Percentiles rank a stretch among this genome's conserved stretches.
Evolutionary conservation across 1,140 invertebrate genomes (phyloP).

Genomic region (Dryas iulia): DNA sequence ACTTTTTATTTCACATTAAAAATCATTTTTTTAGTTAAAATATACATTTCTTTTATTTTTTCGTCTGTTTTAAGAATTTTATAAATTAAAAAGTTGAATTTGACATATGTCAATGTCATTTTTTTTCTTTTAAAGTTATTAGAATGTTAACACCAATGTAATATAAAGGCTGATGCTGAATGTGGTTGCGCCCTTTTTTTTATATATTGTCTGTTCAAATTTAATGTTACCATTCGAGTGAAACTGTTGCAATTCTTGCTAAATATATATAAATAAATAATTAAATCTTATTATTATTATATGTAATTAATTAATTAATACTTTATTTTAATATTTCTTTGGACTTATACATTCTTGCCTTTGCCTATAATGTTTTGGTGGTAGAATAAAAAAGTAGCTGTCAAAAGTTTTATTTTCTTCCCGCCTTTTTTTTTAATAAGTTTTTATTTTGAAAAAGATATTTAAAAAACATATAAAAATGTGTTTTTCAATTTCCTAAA

Average conservation of each 20-base stretch:
- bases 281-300: background rate
- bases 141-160: background rate
- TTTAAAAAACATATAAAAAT: too few relatives aligned
- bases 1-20: too few relatives aligned
- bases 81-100: too few relatives aligned
- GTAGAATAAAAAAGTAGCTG: background rate
- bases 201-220: slow-evolving; percentile 18
- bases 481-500: too few relatives aligned
- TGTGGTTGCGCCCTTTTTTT: slow-evolving; percentile 12
- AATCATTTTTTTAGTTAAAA: background rate
- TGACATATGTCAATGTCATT: too few relatives aligned
- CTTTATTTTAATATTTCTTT: background rate
- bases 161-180: slow-evolving; percentile 3
- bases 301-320: background rate
- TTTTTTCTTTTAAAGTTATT: background rate
- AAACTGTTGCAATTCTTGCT: slow-evolving; percentile 14
- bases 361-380: background rate
- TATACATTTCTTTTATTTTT: background rate
- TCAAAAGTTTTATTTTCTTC: background rate
- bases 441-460: too few relatives aligned
- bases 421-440: background rate
- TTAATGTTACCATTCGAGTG: slow-evolving; percentile 23
- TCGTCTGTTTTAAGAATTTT: too few relatives aligned
- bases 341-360: background rate
- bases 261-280: background rate